Evolutionary conservation across 2,113 vertebrate species (phyloP).

Genomic region (Gopherus evgoodei): DNA sequence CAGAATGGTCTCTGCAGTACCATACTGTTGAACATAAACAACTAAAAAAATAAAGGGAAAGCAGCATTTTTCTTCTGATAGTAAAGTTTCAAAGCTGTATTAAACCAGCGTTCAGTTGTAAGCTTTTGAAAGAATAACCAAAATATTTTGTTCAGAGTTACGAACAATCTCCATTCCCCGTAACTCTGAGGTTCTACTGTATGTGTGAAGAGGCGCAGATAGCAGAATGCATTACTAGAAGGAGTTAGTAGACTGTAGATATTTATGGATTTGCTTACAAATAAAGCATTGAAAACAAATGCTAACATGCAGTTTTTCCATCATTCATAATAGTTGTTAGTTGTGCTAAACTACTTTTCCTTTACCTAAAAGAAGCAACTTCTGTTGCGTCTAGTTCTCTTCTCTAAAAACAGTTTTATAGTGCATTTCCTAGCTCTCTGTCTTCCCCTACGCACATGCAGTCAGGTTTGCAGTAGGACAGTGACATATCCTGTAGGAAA

Average conservation of each 20-base stretch:
- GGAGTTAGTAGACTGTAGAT: no score
- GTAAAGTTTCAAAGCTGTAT: no score
- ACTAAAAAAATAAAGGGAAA: no score
- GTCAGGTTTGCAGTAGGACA: neutral
- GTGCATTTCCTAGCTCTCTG: slow-evolving; percentile 6
- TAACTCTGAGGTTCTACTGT: no score
- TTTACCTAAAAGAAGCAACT: slow-evolving; percentile 37
- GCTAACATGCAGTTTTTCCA: neutral
- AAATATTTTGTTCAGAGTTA: no score
- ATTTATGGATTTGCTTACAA: no score
- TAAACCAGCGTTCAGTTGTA: no score
- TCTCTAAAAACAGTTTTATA: neutral
- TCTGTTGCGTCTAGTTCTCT: slow-evolving; percentile 31
- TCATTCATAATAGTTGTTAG: neutral
- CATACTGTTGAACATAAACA: no score
- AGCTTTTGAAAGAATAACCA: no score
- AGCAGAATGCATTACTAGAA: neutral
- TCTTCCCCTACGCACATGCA: neutral
- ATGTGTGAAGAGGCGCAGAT: neutral
- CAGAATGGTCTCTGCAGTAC: neutral
- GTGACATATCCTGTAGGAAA: slow-evolving; percentile 55
- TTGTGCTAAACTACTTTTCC: neutral
- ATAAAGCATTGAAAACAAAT: no score
- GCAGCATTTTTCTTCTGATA: no score
- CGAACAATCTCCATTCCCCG: no score